phyloP scores from a whole-genome alignment of 2,888 invertebrate species.

The Dasypolia templi region DNA sequence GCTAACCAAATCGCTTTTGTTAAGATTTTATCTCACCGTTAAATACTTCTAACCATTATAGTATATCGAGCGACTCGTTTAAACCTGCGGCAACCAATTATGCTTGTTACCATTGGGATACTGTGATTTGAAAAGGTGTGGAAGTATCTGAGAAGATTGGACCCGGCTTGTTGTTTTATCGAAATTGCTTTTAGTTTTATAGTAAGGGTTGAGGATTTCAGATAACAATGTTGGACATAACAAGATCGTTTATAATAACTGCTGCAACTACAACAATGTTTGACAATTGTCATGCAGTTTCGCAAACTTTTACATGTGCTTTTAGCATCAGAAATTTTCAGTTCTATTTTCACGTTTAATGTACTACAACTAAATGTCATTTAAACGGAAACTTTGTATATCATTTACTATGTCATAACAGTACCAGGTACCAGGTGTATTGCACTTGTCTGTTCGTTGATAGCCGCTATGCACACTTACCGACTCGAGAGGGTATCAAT shows the following conservation, averaged over 20 bases:
- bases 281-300: slow-evolving; percentile 17
- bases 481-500: slow-evolving; percentile 70
- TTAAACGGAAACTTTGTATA: background rate
- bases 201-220: slow-evolving; percentile 15
- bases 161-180: slow-evolving; percentile 49
- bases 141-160: slow-evolving; percentile 59
- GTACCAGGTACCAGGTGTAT: slow-evolving; percentile 52
- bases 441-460: slow-evolving; percentile 57
- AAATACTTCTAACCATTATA: slow-evolving; percentile 90
- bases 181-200: slow-evolving; percentile 55
- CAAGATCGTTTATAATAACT: slow-evolving; percentile 12
- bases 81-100: slow-evolving; percentile 85
- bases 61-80: slow-evolving; percentile 85
- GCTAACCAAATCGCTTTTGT: slow-evolving; percentile 90
- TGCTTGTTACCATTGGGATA: slow-evolving; percentile 81
- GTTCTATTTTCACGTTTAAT: background rate
- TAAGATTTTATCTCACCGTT: slow-evolving; percentile 90
- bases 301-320: slow-evolving; percentile 19
- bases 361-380: slow-evolving; percentile 5
- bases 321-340: slow-evolving; percentile 22
- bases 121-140: slow-evolving; percentile 76
- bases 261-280: slow-evolving; percentile 17
- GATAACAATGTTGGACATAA: slow-evolving; percentile 20
- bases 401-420: slow-evolving; percentile 34
- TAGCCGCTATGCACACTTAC: slow-evolving; percentile 68